Percentiles rank a stretch among this genome's conserved stretches.
Conservation (phyloP, 2,888 invertebrate genomes). For the Julus scanicus region DNA sequence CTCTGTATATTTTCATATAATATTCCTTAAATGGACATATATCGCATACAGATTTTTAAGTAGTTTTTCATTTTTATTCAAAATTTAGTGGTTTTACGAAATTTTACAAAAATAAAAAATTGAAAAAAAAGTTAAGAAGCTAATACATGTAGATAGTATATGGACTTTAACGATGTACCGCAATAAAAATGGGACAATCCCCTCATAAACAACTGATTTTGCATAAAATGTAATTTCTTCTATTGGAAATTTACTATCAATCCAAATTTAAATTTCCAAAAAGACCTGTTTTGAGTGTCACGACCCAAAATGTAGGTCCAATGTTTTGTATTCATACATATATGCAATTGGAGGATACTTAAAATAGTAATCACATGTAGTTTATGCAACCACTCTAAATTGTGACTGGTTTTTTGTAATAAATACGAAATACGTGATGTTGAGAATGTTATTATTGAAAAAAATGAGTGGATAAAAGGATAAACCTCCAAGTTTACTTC, state of each 20-base stretch:
- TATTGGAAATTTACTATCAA: not conserved
- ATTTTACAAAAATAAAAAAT: too few species aligned
- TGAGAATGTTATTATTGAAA: too few species aligned
- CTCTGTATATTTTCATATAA: too few species aligned
- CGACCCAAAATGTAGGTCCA: not conserved
- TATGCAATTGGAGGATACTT: not conserved
- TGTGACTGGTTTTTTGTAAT: not conserved
- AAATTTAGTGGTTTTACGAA: too few species aligned
- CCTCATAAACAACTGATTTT: not conserved
- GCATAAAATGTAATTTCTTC: not conserved
- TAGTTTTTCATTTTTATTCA: too few species aligned
- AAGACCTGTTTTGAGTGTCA: not conserved
- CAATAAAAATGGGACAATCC: not conserved
- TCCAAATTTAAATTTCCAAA: not conserved
- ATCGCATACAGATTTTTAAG: too few species aligned
- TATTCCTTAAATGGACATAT: too few species aligned
- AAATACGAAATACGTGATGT: too few species aligned
- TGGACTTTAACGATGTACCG: not conserved
- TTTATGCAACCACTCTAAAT: not conserved
- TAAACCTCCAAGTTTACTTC: not conserved
- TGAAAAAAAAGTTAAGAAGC: too few species aligned
- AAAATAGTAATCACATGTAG: not conserved
- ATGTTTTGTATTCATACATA: not conserved
- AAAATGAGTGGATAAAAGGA: not conserved
- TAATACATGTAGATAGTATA: not conserved